Base-by-base conservation (phyloP, 2,888 invertebrate species). In the Drepanosiphum platanoidis region DNA sequence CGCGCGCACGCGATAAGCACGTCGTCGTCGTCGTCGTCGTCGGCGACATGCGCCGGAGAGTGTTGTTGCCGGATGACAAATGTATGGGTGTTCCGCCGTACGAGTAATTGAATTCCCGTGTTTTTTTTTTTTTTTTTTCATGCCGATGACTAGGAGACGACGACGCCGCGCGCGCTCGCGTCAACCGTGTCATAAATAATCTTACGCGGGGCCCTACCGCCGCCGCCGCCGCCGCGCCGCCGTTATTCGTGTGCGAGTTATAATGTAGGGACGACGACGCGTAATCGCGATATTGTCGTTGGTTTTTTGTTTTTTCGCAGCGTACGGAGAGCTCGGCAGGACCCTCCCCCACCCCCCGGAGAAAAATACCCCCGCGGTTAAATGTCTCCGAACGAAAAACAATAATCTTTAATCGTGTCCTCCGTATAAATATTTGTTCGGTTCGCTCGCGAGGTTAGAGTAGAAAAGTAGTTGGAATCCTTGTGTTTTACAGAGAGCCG, bases 181-280 rank as follows among this genome's bases (percentile, higher is more conserved):
- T 82, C 81, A 82, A 82, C 81, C 81, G 81, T n/a, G n/a, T 82
- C 81, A 82, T 82, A 82, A 82, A 82, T 82, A 82, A 82, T 82
- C 81, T 58, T 82, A 71, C 81, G n/a, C n/a, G 30, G 36, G 46
- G 52, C 70, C 52, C 78, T 34, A 46, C 68, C 66, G 68, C 80
- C 52, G 64, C 36, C 77, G 72, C 27, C 71, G 58, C 42, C 39
- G 27, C 70, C 70, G 34, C 39, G 71, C n/a, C n/a, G 52, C 52
- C 52, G 22, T n/a, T 75, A 15, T 22, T 22, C 22, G 18, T 22
- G 52, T 52, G 52, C 22, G n/a, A n/a, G n/a, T n/a, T n/a, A n/a
- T n/a, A n/a, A n/a, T n/a, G n/a, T n/a, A n/a, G n/a, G n/a, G n/a
- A n/a, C n/a, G n/a, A n/a, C n/a, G n/a, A 18, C 22, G 52, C 18